Conservation (phyloP, 2,797 vertebrate species). For the Diceros bicornis region DNA sequence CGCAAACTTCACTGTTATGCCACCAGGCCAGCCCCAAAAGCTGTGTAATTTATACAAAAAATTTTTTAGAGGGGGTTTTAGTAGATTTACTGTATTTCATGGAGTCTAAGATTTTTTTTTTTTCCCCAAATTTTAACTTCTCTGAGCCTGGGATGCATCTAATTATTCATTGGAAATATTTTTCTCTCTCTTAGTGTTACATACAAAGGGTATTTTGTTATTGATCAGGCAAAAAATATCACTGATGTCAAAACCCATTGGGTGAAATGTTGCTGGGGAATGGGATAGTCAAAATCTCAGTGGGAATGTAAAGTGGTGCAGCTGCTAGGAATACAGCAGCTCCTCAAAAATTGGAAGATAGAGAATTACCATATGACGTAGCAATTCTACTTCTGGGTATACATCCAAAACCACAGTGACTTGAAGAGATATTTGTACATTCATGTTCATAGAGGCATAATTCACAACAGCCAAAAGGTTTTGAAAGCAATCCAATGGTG, state of each 20-base stretch:
- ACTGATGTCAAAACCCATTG: neutral
- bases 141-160: conserved; percentile 23
- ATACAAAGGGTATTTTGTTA: conserved; percentile 38
- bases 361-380: neutral
- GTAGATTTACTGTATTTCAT: neutral
- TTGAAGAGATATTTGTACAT: neutral
- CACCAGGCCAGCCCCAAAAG: neutral
- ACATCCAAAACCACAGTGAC: neutral
- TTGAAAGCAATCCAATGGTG: neutral
- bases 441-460: neutral
- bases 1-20: too few species aligned
- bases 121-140: conserved; percentile 33
- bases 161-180: conserved; percentile 23
- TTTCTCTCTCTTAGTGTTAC: conserved; percentile 39
- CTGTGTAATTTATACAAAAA: conserved; percentile 9
- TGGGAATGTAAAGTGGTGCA: conserved; percentile 19
- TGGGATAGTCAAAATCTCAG: neutral
- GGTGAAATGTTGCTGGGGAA: neutral
- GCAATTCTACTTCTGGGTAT: neutral
- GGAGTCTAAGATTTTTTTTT: neutral
- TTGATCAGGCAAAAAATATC: conserved; percentile 44
- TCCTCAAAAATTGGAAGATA: neutral
- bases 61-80: neutral
- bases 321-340: neutral
- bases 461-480: neutral